Evolutionary conservation across 2,113 vertebrate species (phyloP).

Genomic region (Corythornis vintsioides): DNA sequence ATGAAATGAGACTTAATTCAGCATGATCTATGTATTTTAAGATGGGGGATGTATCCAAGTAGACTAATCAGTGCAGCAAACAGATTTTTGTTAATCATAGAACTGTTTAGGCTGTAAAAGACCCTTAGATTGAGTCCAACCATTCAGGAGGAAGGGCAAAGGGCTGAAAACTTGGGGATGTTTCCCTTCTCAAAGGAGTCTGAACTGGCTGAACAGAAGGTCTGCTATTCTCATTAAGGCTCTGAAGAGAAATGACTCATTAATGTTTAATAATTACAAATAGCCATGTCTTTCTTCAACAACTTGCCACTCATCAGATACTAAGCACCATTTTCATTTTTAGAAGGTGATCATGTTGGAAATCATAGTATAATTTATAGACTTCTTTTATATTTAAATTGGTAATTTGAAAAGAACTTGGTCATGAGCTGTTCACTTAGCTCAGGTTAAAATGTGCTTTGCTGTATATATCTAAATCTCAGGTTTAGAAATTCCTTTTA

Average conservation of each 20-base stretch:
- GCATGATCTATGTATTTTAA: neutral
- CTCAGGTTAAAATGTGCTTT: too few relatives aligned
- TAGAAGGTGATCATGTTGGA: neutral
- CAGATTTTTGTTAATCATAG: neutral
- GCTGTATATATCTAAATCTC: neutral
- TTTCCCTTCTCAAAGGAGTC: neutral
- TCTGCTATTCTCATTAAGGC: neutral
- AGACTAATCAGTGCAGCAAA: neutral
- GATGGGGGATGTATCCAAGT: neutral
- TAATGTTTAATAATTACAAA: neutral
- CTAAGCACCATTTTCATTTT: neutral
- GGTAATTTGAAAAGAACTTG: neutral
- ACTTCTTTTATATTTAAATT: neutral
- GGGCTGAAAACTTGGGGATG: neutral
- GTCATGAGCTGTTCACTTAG: neutral
- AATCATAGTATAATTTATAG: neutral
- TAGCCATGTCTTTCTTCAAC: neutral
- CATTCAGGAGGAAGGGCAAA: neutral
- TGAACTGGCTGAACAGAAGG: neutral
- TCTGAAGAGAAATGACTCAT: neutral
- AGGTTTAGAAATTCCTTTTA: neutral
- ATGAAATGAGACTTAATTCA: constrained; percentile 25
- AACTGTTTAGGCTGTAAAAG: neutral
- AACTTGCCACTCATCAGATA: neutral
- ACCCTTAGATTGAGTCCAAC: neutral